phyloP scores from a whole-genome alignment of 2,888 invertebrate species.

The Gymnoscelis rufifasciata region DNA sequence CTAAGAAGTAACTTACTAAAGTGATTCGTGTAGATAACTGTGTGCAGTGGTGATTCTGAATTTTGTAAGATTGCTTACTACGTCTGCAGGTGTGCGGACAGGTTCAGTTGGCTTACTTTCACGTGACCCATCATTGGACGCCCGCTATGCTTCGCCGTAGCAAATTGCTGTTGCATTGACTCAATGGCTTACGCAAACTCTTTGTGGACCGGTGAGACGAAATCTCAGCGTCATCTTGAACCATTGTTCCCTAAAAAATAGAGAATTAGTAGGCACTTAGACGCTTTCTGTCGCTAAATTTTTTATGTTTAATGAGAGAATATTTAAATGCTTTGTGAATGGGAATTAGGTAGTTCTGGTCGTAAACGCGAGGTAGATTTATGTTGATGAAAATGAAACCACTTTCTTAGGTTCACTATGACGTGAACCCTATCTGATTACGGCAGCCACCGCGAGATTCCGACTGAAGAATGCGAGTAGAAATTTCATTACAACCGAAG shows the following conservation, averaged over 20 bases:
- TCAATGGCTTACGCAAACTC: constrained; percentile 24
- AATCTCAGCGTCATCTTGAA: constrained; percentile 13
- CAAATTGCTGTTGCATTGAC: constrained; percentile 36
- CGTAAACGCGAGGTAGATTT: neutral
- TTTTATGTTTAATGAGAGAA: neutral
- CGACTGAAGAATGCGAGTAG: constrained; percentile 19
- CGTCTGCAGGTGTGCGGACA: constrained; percentile 15
- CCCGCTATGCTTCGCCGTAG: constrained; percentile 35
- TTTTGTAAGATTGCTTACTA: neutral
- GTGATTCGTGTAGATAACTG: no score
- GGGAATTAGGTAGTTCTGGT: neutral
- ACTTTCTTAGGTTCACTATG: neutral
- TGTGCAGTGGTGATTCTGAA: neutral
- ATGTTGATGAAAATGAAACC: no score
- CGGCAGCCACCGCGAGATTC: constrained; percentile 15
- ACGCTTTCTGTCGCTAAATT: neutral
- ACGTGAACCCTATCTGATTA: constrained; percentile 1
- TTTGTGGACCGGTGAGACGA: constrained; percentile 17
- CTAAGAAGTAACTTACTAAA: no score
- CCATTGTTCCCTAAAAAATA: neutral
- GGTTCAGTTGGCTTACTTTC: constrained; percentile 45
- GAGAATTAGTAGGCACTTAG: neutral
- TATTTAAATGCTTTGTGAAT: neutral
- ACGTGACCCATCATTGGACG: constrained; percentile 62
- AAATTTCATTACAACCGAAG: constrained; percentile 22